Conservation (phyloP, 2,797 vertebrate species). For the Dermochelys coriacea region DNA sequence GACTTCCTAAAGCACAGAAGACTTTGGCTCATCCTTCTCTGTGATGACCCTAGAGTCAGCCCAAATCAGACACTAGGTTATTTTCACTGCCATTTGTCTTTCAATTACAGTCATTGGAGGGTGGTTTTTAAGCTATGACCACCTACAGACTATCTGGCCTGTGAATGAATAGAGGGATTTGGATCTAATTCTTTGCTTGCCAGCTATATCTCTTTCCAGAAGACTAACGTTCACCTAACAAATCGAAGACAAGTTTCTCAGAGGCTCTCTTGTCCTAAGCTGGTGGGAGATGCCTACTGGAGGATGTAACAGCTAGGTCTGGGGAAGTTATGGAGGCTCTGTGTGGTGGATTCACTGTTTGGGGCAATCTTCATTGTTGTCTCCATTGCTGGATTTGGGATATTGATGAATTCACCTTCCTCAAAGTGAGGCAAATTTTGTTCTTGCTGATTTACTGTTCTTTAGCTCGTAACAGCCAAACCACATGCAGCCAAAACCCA, state of each 20-base stretch:
- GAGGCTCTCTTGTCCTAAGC: neutral
- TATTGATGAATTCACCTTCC: neutral
- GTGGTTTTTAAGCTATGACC: neutral
- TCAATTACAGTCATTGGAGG: neutral
- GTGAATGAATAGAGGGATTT: neutral
- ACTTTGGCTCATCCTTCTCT: neutral
- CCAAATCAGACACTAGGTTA: neutral
- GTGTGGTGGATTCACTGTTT: neutral
- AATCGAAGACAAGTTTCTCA: neutral
- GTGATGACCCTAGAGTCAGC: neutral
- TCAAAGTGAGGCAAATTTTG: neutral
- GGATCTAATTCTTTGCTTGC: neutral
- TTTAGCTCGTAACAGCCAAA: neutral
- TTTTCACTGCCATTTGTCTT: neutral
- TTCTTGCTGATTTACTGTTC: neutral
- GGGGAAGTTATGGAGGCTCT: neutral
- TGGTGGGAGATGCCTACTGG: neutral
- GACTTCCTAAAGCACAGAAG: neutral
- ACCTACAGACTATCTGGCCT: neutral
- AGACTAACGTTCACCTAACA: neutral
- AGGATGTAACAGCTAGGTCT: neutral
- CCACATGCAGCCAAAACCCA: neutral
- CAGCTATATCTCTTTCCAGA: neutral
- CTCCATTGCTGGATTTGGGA: neutral
- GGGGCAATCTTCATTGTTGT: neutral